A percentile compares a stretch with the other conserved stretches of the same genome.
These are phyloP conservation scores for Cepphus grylle DNA, from an alignment of 2,113 vertebrate genomes.

Conservation along the genomic window DNA sequence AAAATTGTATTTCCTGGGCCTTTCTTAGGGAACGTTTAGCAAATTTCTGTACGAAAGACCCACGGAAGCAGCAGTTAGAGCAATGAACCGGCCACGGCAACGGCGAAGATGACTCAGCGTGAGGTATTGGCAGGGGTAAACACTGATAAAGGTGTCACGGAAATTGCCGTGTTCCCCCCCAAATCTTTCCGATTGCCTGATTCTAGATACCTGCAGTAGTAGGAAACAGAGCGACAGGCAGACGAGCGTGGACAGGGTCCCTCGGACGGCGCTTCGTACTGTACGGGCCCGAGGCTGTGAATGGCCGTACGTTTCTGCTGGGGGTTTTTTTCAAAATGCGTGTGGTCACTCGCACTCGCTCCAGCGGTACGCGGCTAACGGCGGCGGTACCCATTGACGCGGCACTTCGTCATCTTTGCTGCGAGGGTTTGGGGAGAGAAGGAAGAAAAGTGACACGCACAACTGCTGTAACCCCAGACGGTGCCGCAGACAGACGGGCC, in stretches of 20 bases:
- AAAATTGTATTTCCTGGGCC: background rate
- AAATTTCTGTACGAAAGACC: background rate
- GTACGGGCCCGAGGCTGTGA: background rate
- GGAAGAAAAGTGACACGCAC: background rate
- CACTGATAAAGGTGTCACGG: background rate
- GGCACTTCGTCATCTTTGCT: background rate
- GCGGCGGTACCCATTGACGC: rapidly evolving
- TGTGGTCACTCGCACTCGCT: background rate
- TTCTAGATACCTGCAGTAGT: background rate
- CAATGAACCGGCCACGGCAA: background rate
- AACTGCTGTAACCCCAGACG: background rate
- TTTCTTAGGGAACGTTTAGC: background rate
- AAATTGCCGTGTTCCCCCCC: background rate
- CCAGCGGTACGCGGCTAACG: background rate
- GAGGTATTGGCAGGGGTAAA: background rate
- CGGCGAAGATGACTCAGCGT: background rate
- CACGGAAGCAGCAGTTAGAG: background rate
- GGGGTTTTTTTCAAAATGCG: background rate
- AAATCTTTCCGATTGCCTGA: background rate
- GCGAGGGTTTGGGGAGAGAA: background rate
- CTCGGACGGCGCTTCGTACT: background rate
- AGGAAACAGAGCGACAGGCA: background rate
- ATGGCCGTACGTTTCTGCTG: background rate
- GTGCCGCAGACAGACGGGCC: background rate
- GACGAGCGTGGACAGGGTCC: background rate